A percentile compares a stretch with the other conserved stretches of the same genome.
These are phyloP conservation scores for Coregonus clupeaformis DNA, from an alignment of 2,113 vertebrate genomes.

Conservation along the genomic window DNA sequence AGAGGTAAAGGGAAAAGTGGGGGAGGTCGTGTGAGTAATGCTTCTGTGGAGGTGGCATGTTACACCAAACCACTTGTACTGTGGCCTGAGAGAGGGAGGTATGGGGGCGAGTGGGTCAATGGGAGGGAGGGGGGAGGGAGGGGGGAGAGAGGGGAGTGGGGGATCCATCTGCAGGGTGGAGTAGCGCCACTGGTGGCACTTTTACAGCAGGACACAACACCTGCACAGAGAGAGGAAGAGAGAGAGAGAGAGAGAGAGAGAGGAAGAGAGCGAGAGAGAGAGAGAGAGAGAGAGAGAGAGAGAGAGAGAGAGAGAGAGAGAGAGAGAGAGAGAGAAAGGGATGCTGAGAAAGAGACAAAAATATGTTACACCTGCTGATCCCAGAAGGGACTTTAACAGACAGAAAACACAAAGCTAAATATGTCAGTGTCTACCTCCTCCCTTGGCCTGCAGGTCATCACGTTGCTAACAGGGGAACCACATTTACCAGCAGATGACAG, in stretches of 20 bases:
- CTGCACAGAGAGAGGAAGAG: background rate
- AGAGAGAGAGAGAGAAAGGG: background rate
- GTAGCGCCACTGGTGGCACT: background rate
- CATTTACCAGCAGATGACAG: no score
- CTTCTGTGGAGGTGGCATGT: constrained; percentile 49
- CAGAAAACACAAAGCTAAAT: no score
- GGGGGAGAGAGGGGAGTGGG: background rate
- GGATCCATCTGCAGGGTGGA: background rate
- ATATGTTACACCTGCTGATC: no score
- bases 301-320: no score
- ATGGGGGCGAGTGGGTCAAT: background rate
- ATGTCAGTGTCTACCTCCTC: no score
- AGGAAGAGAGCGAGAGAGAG: no score
- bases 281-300: no score
- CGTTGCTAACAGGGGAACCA: no score
- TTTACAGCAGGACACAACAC: background rate
- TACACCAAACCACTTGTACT: constrained; percentile 23
- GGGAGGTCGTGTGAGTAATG: constrained; percentile 45
- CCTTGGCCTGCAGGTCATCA: no score
- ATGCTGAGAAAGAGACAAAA: background rate
- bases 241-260: no score
- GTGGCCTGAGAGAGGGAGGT: constrained; percentile 7
- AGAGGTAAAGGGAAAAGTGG: background rate
- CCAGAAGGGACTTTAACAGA: no score
- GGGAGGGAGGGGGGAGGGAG: no score